Conservation (phyloP, 1,140 invertebrate genomes). For the Cherax quadricarinatus region DNA sequence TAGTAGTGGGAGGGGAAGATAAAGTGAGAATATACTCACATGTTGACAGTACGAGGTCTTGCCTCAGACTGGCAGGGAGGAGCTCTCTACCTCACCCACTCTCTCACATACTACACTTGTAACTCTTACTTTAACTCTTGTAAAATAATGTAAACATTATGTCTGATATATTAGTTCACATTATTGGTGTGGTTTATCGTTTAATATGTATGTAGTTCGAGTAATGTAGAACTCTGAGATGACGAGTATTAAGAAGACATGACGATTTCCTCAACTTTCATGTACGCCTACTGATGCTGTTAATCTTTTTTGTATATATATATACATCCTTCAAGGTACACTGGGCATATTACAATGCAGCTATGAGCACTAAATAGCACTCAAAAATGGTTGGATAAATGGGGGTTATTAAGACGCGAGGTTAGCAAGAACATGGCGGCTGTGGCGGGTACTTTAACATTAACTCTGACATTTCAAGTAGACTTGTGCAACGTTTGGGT, state of each 20-base stretch:
- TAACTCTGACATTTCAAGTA: too few species aligned
- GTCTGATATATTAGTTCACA: background rate
- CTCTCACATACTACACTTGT: background rate
- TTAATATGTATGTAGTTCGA: background rate
- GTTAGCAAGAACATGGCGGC: too few species aligned
- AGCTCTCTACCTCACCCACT: too few species aligned
- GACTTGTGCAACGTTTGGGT: too few species aligned
- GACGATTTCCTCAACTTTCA: background rate
- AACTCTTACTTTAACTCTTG: background rate
- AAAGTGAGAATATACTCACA: background rate
- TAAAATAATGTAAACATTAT: background rate
- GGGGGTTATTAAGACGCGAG: too few species aligned
- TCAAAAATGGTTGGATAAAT: too few species aligned
- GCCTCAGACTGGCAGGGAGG: background rate
- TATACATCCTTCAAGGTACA: too few species aligned
- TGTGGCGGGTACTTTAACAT: too few species aligned
- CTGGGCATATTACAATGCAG: too few species aligned
- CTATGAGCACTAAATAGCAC: too few species aligned
- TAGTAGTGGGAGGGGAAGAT: background rate
- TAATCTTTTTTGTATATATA: background rate
- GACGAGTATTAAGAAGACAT: background rate
- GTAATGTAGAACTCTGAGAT: too few species aligned
- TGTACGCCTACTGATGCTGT: background rate
- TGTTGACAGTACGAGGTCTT: background rate
- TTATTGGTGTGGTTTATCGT: background rate